Percentiles rank a stretch among this genome's conserved stretches.
Conservation (phyloP, 2,113 vertebrate genomes). For the Rallus limicola region DNA sequence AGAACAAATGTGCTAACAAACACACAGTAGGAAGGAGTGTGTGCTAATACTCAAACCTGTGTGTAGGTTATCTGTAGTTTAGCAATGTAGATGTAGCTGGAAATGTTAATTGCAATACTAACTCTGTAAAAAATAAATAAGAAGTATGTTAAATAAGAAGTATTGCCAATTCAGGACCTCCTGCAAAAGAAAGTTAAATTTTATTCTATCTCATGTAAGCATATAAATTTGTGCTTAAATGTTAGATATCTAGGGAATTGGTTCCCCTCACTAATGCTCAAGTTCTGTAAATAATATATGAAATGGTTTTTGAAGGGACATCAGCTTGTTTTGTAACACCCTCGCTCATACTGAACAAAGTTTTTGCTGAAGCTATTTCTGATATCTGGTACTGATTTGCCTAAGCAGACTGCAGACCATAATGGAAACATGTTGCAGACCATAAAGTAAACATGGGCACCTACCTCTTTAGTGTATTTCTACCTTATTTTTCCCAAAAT, state of each 20-base stretch:
- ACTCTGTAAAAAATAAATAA: neutral
- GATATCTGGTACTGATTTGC: neutral
- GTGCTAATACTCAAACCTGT: neutral
- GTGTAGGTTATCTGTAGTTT: neutral
- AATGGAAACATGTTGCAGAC: neutral
- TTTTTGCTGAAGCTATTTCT: neutral
- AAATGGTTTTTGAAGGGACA: neutral
- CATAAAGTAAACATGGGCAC: neutral
- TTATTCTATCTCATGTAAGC: neutral
- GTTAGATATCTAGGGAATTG: neutral
- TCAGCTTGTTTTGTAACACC: neutral
- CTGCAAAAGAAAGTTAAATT: neutral
- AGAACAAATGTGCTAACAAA: neutral
- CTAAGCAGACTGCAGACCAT: neutral
- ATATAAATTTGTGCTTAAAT: neutral
- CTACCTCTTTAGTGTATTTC: neutral
- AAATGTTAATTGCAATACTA: neutral
- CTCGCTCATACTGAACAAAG: rapidly evolving
- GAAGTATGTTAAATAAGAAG: neutral
- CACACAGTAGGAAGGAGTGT: neutral
- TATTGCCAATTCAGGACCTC: neutral
- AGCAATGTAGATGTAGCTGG: neutral
- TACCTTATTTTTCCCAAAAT: neutral
- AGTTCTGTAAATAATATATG: neutral
- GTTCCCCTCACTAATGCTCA: neutral